A percentile compares a stretch with the other conserved stretches of the same genome.
Evolutionary conservation across 2,888 invertebrate species (phyloP).

Genomic region (Pegoplata infirma): DNA sequence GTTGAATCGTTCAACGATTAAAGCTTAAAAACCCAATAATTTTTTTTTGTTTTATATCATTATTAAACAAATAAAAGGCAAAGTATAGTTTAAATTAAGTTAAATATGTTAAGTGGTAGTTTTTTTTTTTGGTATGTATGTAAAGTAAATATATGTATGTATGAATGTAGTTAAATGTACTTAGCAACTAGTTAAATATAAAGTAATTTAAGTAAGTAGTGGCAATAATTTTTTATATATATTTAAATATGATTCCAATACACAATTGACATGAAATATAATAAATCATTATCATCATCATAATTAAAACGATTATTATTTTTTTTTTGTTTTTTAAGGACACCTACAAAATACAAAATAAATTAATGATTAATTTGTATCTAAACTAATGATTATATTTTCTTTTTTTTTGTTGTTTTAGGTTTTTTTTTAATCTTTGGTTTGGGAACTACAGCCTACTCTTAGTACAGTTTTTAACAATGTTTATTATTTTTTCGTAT

Average conservation of each 20-base stretch:
- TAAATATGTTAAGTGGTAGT: conserved; percentile 17
- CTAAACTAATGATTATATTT: conserved; percentile 55
- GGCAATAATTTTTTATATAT: too few relatives aligned
- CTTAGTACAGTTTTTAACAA: conserved; percentile 53
- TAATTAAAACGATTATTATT: conserved; percentile 15
- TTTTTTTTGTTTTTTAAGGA: conserved; percentile 45
- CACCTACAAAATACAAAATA: conserved; percentile 55
- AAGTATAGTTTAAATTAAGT: conserved; percentile 34
- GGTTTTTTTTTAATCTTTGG: conserved; percentile 55
- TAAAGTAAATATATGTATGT: conserved; percentile 57
- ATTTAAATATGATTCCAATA: conserved; percentile 59
- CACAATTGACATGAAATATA: conserved; percentile 59
- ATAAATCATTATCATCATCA: conserved; percentile 31
- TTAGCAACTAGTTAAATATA: conserved; percentile 33
- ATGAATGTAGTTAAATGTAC: conserved; percentile 48
- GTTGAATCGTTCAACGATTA: conserved; percentile 74
- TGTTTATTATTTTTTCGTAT: conserved; percentile 13
- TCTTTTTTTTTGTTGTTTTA: conserved; percentile 22
- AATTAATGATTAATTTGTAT: conserved; percentile 16
- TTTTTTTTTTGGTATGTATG: conserved; percentile 47
- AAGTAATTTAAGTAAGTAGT: conserved; percentile 30
- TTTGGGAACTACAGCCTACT: conserved; percentile 63
- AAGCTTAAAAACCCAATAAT: conserved; percentile 69
- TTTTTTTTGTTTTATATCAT: conserved; percentile 3
- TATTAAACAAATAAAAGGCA: conserved; percentile 49